Percentiles rank a stretch among this genome's conserved stretches.
phyloP scores from a whole-genome alignment of 2,888 invertebrate species.

The Phrixothrix hirtus region DNA sequence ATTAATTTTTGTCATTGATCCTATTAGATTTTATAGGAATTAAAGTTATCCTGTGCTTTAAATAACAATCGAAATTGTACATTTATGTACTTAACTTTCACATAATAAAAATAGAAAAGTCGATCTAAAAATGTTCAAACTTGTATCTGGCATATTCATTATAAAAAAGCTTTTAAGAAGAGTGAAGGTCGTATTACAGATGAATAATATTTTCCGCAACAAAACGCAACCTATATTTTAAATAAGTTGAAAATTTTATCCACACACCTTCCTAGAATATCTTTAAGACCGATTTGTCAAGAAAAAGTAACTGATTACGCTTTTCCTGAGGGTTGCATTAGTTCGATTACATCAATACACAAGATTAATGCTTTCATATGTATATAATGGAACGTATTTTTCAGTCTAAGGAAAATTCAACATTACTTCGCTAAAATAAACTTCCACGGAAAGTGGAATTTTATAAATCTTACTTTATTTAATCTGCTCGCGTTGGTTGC shows the following conservation, averaged over 20 bases:
- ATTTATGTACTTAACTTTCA: not conserved
- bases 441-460: slow-evolving; percentile 9
- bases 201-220: slow-evolving; percentile 7
- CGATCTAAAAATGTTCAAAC: slow-evolving; percentile 2
- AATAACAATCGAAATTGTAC: too few species aligned
- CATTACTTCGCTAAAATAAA: slow-evolving; percentile 5
- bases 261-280: slow-evolving; percentile 11
- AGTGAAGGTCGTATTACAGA: slow-evolving; percentile 9
- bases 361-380: slow-evolving; percentile 50
- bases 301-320: slow-evolving; percentile 48
- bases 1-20: too few species aligned
- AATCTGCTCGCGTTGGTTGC: slow-evolving; percentile 5
- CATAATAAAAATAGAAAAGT: not conserved
- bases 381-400: slow-evolving; percentile 42
- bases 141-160: slow-evolving; percentile 22
- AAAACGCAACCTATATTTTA: slow-evolving; percentile 18
- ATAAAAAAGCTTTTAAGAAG: slow-evolving; percentile 24
- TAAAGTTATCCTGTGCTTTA: too few species aligned
- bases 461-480: slow-evolving; percentile 14
- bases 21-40: too few species aligned
- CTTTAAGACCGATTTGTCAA: slow-evolving; percentile 46
- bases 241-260: slow-evolving; percentile 12
- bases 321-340: slow-evolving; percentile 48
- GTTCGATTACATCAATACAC: slow-evolving; percentile 51
- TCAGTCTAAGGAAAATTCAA: slow-evolving; percentile 11